Base-by-base conservation (phyloP, 2,888 invertebrate genomes). In the Prosopocoilus inquinatus region DNA sequence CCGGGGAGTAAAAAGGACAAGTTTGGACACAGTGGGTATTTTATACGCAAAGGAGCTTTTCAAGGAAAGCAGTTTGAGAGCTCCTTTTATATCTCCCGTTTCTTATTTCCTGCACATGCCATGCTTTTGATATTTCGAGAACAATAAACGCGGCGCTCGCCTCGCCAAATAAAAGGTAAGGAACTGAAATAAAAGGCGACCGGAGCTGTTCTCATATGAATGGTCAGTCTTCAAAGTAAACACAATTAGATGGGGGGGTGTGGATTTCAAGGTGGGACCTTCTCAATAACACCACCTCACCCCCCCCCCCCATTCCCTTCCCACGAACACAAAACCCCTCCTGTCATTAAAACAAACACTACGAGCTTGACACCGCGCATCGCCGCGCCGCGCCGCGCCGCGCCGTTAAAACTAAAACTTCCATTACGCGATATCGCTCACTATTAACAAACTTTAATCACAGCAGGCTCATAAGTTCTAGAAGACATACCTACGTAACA, bases 161-260 rank as follows among this genome's bases (percentile, higher is more conserved):
- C 7, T 28, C 20, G 20, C 5, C 20, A 28, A 28, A 28, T 28
- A 28, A 28, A 28, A 28, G 20, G 20, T 28, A 28, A 28, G 20
- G 47, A 34, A 47, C 34, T 47, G 32, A 47, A 47, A 47, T 47
- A 47, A 47, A 47, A 32, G 47, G 36, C 33, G 15, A 34, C 15
- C n/a, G 20, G 16, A 43, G 20, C 20, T 28, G 7, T n/a, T 28
- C 20, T 28, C 20, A 28, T 28, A 28, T 38, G 46, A 51, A 52
- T 39, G 55, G 58, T 55, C 55, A 58, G 55, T 55, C 54, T 58
- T 58, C 58, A 47, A 50, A 44, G 50, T 51, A 58, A 58, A 58
- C 58, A 58, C 58, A 58, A 58, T 58, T 58, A 55, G 53, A 20
- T 44, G 48, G 20, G 47, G 48, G 20, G 47, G 51, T 52, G 55